Conservation (phyloP, 1,140 invertebrate genomes). For the Lutraria rhynchaena region DNA sequence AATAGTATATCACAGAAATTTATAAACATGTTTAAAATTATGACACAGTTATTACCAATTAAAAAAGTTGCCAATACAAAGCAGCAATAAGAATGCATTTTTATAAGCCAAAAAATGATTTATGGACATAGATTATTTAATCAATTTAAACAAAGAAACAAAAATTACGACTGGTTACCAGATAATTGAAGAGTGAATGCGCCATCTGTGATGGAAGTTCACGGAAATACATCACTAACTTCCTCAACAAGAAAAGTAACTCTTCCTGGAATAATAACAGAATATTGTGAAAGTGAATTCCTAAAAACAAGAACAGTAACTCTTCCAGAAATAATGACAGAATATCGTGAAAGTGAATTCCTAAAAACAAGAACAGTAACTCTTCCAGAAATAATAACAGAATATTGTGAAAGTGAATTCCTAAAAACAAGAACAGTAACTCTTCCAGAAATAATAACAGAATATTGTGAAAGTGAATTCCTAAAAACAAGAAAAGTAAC, state of each 20-base stretch:
- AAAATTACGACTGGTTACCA: too few species aligned
- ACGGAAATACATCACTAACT: constrained; percentile 96
- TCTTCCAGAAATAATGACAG: constrained; percentile 85
- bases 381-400: constrained; percentile 85
- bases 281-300: not conserved
- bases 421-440: constrained; percentile 92
- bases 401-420: not conserved
- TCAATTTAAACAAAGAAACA: too few species aligned
- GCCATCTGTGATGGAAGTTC: constrained; percentile 98
- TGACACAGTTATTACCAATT: too few species aligned
- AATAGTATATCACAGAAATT: constrained; percentile 60
- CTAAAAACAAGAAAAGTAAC: too few species aligned
- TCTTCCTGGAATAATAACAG: constrained; percentile 85
- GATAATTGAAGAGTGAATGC: constrained; percentile 99
- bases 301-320: constrained; percentile 92
- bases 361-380: constrained; percentile 92
- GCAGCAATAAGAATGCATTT: too few species aligned
- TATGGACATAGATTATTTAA: too few species aligned
- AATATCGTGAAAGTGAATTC: not conserved
- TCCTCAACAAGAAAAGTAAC: constrained; percentile 95
- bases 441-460: constrained; percentile 85
- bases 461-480: not conserved
- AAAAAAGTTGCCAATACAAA: too few species aligned
- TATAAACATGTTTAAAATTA: too few species aligned
- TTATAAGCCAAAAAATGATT: too few species aligned